Evolutionary conservation across 1,140 invertebrate genomes (phyloP).

Genomic region (Meloidogyne chitwoodi): DNA sequence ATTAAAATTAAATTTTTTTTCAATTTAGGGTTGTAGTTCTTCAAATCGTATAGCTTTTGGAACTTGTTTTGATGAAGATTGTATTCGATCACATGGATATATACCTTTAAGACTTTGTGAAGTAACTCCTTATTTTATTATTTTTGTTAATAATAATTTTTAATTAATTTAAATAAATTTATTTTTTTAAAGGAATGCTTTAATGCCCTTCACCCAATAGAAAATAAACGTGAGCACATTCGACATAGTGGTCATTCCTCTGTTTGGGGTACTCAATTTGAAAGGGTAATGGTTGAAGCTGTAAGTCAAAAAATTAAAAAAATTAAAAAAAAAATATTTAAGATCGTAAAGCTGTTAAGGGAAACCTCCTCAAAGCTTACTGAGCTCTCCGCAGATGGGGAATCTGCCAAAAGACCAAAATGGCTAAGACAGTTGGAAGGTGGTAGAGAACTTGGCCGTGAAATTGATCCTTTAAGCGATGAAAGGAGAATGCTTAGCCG

Average conservation of each 20-base stretch:
- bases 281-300: slow-evolving; percentile 86
- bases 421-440: slow-evolving; percentile 61
- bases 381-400: slow-evolving; percentile 9
- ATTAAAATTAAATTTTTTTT: too few species aligned
- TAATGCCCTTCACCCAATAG: slow-evolving; percentile 33
- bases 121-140: too few species aligned
- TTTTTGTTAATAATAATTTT: too few species aligned
- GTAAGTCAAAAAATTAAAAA: slow-evolving; percentile 51
- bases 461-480: slow-evolving; percentile 62
- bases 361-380: slow-evolving; percentile 61
- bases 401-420: slow-evolving; percentile 45
- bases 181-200: slow-evolving; percentile 41
- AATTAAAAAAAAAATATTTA: background rate
- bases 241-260: slow-evolving; percentile 38
- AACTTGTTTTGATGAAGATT: slow-evolving; percentile 93
- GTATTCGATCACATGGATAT: slow-evolving; percentile 89
- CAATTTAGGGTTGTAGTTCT: slow-evolving; percentile 79
- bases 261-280: slow-evolving; percentile 45
- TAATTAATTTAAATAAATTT: too few species aligned
- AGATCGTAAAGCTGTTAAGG: slow-evolving; percentile 72
- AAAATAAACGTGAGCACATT: slow-evolving; percentile 28
- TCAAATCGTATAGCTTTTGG: slow-evolving; percentile 86
- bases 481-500: slow-evolving; percentile 83
- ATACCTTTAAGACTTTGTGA: slow-evolving; percentile 87
- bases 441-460: slow-evolving; percentile 59